Conservation (phyloP, 2,113 vertebrate species). For the Scophthalmus maximus region DNA sequence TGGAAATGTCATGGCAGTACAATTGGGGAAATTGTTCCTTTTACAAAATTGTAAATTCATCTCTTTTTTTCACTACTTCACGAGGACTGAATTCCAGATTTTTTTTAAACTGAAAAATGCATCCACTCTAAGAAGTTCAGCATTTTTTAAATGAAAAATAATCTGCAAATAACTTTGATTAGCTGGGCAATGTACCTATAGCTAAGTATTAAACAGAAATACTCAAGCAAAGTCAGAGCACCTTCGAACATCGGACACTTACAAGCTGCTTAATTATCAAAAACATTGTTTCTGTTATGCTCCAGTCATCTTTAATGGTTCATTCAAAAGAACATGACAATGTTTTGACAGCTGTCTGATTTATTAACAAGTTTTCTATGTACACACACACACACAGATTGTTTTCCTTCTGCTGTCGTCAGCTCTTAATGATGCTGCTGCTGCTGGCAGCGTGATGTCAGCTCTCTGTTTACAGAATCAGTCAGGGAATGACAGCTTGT, state of each 20-base stretch:
- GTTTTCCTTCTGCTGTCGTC: neutral
- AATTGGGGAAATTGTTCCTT: neutral
- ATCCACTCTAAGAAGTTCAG: neutral
- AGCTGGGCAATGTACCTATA: neutral
- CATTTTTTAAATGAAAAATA: too few species aligned
- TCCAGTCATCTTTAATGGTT: slow-evolving; percentile 29
- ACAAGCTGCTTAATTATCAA: neutral
- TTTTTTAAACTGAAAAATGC: neutral
- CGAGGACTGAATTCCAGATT: neutral
- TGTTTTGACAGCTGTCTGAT: slow-evolving; percentile 54
- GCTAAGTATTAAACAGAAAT: neutral
- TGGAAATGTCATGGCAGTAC: too few species aligned
- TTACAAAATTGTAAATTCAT: too few species aligned
- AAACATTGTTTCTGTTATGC: slow-evolving; percentile 30
- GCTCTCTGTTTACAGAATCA: slow-evolving; percentile 42
- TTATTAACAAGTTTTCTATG: slow-evolving; percentile 41
- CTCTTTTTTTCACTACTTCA: neutral
- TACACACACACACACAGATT: slow-evolving; percentile 32
- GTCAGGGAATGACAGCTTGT: neutral
- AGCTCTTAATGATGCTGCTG: neutral
- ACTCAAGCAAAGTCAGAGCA: neutral
- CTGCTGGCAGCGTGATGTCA: neutral
- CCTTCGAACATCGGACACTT: neutral
- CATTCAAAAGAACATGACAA: slow-evolving; percentile 30
- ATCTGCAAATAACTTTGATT: too few species aligned